These are phyloP conservation scores for Phlogophora meticulosa DNA, from an alignment of 2,888 invertebrate genomes.

Conservation along the genomic window DNA sequence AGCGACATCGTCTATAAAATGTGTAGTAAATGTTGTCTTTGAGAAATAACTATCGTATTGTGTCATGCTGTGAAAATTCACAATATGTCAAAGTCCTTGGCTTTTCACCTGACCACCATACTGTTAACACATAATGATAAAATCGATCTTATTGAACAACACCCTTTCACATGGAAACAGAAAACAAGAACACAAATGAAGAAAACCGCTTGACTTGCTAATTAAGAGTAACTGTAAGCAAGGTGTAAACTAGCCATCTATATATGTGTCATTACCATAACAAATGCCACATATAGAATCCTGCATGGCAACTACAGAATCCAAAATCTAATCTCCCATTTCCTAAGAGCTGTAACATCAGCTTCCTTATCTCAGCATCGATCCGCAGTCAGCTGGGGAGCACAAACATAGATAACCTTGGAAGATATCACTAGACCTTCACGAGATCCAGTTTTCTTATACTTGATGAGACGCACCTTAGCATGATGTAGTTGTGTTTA, in stretches of 20 bases:
- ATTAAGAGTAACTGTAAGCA: conserved; percentile 15
- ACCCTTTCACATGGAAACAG: conserved; percentile 2
- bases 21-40: conserved; percentile 6
- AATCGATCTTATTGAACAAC: not conserved
- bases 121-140: too few relatives aligned
- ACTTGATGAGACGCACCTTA: conserved; percentile 46
- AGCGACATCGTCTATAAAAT: conserved; percentile 10
- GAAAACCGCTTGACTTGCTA: conserved; percentile 13
- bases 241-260: not conserved
- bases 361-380: conserved; percentile 39
- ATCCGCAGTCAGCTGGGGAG: conserved; percentile 49
- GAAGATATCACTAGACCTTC: conserved; percentile 49
- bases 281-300: not conserved
- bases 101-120: too few relatives aligned
- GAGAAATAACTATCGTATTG: conserved; percentile 10
- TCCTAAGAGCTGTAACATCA: conserved; percentile 11
- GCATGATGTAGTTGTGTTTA: conserved; percentile 29
- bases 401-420: conserved; percentile 56
- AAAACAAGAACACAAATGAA: conserved; percentile 12
- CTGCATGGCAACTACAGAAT: conserved; percentile 14
- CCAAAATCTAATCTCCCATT: not conserved
- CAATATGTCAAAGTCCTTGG: not conserved
- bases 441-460: conserved; percentile 49
- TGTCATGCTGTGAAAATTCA: conserved; percentile 10
- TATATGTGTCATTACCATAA: conserved; percentile 20